Percentiles rank a stretch among this genome's conserved stretches.
phyloP scores from a whole-genome alignment of 2,888 invertebrate species.

The Blastobasis lacticolella region DNA sequence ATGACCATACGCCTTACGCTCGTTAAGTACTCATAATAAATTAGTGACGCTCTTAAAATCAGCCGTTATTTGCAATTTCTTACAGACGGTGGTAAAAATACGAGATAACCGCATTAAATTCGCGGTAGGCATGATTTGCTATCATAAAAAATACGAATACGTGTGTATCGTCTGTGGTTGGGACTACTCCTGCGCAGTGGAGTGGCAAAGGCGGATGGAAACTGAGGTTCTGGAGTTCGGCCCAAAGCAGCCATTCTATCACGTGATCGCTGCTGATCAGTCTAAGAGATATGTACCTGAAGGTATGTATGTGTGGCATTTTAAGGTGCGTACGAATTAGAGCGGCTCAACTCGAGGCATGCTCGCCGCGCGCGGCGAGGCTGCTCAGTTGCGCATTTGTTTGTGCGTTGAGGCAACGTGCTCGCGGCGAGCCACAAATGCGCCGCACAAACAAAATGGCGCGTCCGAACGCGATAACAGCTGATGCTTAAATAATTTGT shows the following conservation, averaged over 20 bases:
- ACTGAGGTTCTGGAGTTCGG: constrained; percentile 56
- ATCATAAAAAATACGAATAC: constrained; percentile 76
- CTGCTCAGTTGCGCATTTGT: no score
- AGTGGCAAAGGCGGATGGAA: constrained; percentile 73
- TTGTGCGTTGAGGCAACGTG: no score
- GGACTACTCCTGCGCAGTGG: constrained; percentile 74
- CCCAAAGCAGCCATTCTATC: constrained; percentile 80
- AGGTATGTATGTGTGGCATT: constrained; percentile 41
- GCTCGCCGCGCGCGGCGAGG: no score
- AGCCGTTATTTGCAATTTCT: neutral
- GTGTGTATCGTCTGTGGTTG: constrained; percentile 82
- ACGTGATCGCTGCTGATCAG: constrained; percentile 79
- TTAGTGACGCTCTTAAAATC: no score
- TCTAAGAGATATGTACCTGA: constrained; percentile 80
- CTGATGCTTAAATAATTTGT: no score
- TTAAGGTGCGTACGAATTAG: no score
- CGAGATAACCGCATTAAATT: constrained; percentile 51
- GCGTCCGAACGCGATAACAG: no score
- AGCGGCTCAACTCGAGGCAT: no score
- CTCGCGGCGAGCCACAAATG: no score
- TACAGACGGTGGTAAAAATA: constrained; percentile 22
- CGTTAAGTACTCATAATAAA: no score
- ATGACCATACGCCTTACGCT: no score
- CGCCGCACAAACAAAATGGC: no score
- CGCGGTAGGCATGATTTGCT: constrained; percentile 83